A percentile compares a stretch with the other conserved stretches of the same genome.
Conservation (phyloP, 2,888 invertebrate species). For the Teinopalpus imperialis region DNA sequence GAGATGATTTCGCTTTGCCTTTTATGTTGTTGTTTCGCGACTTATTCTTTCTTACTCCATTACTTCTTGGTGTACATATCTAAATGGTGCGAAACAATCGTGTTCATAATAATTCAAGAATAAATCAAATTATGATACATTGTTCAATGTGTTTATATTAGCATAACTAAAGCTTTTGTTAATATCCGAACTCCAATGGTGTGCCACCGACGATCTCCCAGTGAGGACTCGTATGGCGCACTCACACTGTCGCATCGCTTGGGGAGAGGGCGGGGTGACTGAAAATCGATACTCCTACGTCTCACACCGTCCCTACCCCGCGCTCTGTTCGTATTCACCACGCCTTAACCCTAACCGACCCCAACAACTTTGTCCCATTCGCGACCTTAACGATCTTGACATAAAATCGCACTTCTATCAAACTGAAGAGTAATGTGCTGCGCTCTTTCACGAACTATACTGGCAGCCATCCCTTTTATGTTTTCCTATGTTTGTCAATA, state of each 20-base stretch:
- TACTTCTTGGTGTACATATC: neutral
- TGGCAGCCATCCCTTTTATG: slow-evolving; percentile 42
- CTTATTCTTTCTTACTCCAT: neutral
- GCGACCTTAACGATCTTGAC: slow-evolving; percentile 62
- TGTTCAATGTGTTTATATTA: slow-evolving; percentile 29
- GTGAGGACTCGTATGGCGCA: slow-evolving; percentile 64
- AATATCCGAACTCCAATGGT: slow-evolving; percentile 56
- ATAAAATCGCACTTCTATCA: slow-evolving; percentile 62
- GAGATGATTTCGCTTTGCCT: neutral
- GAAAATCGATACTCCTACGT: slow-evolving; percentile 80
- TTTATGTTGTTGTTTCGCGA: neutral
- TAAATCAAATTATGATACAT: neutral
- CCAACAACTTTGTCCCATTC: slow-evolving; percentile 68
- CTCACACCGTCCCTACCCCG: slow-evolving; percentile 62
- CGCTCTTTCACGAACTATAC: slow-evolving; percentile 34
- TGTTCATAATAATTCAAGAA: too few relatives aligned
- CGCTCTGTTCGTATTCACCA: slow-evolving; percentile 54
- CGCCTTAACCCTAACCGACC: slow-evolving; percentile 75
- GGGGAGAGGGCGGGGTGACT: slow-evolving; percentile 74
- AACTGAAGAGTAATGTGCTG: slow-evolving; percentile 36
- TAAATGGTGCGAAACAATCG: neutral
- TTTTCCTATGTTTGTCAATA: slow-evolving; percentile 44
- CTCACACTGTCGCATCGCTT: slow-evolving; percentile 74
- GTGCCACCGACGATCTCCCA: slow-evolving; percentile 55
- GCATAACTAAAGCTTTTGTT: slow-evolving; percentile 63